Evolutionary conservation across 2,113 vertebrate genomes (phyloP).

Genomic region (Isurus oxyrinchus): DNA sequence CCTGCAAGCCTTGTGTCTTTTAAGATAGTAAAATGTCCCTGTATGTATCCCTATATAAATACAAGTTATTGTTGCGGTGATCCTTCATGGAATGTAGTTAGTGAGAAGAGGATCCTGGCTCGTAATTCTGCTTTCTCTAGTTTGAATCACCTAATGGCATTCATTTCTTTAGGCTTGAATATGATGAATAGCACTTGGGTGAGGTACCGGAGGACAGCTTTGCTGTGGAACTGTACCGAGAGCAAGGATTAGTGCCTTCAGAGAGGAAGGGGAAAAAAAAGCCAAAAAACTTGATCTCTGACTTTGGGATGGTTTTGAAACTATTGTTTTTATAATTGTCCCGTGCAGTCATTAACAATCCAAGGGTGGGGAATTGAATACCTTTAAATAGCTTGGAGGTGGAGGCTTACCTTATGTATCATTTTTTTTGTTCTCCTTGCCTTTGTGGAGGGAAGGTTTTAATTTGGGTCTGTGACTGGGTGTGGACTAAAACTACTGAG

Average conservation of each 20-base stretch:
- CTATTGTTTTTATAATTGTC: neutral
- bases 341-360: neutral
- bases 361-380: neutral
- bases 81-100: neutral
- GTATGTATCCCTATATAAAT: neutral
- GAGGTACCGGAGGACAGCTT: neutral
- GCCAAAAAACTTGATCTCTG: neutral
- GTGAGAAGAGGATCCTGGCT: neutral
- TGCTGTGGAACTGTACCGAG: neutral
- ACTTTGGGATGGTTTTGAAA: neutral
- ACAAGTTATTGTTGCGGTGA: neutral
- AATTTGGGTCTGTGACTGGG: constrained; percentile 9
- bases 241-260: neutral
- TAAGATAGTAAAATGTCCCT: no score
- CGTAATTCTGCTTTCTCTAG: neutral
- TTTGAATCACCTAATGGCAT: neutral
- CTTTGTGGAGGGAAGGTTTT: neutral
- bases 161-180: neutral
- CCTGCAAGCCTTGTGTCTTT: no score
- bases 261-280: neutral
- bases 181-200: no score
- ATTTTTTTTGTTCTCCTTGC: neutral
- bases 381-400: neutral
- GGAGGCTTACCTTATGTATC: neutral
- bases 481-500: neutral